A percentile compares a stretch with the other conserved stretches of the same genome.
Conservation (phyloP, 2,113 vertebrate genomes). For the Nothocercus nigrocapillus region DNA sequence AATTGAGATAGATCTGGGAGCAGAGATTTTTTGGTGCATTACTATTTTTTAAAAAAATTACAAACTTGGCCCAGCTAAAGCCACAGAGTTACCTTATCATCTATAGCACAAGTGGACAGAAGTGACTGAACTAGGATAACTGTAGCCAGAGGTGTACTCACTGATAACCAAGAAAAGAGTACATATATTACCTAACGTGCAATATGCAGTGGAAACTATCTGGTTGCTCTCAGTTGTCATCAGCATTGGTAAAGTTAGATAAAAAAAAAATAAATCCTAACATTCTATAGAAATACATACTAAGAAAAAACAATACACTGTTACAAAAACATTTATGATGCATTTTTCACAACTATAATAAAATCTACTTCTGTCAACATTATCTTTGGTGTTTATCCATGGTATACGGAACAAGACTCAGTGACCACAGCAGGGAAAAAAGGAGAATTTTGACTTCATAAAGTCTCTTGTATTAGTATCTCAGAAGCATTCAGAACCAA, state of each 20-base stretch:
- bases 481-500: not conserved
- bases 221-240: not conserved
- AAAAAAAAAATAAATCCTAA: not conserved
- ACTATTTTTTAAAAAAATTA: not conserved
- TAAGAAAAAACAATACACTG: not conserved
- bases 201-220: not conserved
- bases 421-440: not conserved
- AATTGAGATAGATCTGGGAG: not conserved
- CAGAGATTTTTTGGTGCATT: not conserved
- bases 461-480: not conserved
- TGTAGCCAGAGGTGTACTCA: constrained; percentile 18
- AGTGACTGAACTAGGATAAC: constrained; percentile 54
- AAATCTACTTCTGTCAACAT: not conserved
- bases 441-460: not conserved
- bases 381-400: not conserved
- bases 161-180: not conserved
- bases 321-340: not conserved
- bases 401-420: not conserved
- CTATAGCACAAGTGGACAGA: not conserved
- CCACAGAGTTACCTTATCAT: constrained; percentile 6
- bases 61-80: constrained; percentile 11
- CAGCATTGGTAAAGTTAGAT: not conserved
- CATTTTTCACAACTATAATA: not conserved
- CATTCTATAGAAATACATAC: not conserved
- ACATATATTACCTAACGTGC: not conserved